Conservation (phyloP, 2,113 vertebrate species). For the Cynopterus brachyotis region DNA sequence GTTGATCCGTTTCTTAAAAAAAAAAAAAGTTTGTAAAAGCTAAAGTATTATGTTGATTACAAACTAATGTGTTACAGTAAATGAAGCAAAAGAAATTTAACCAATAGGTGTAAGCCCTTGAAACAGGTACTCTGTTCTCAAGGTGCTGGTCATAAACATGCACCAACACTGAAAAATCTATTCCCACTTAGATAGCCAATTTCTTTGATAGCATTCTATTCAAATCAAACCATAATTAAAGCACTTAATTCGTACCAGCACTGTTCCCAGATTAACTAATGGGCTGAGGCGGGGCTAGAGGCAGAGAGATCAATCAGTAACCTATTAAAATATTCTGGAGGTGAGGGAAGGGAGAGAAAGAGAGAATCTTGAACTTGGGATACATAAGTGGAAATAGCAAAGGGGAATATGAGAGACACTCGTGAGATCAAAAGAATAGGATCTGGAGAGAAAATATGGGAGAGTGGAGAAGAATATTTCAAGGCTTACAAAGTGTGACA, state of each 20-base stretch:
- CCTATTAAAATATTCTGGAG: conserved; percentile 47
- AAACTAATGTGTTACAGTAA: conserved; percentile 54
- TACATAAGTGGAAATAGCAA: not conserved
- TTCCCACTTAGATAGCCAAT: not conserved
- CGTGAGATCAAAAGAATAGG: not conserved
- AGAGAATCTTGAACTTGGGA: not conserved
- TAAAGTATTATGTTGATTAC: conserved; percentile 58
- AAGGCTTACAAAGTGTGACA: not conserved
- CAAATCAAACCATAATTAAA: conserved; percentile 70
- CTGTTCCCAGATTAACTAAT: conserved; percentile 67
- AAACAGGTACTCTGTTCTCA: not conserved
- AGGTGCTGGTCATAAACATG: not conserved
- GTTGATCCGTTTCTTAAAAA: conserved; percentile 45
- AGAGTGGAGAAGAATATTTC: not conserved
- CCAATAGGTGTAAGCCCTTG: not conserved
- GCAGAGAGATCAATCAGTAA: conserved; percentile 49
- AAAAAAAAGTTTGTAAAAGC: conserved; percentile 33
- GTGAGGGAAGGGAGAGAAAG: too few species aligned
- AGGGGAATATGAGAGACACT: not conserved
- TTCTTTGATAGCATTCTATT: conserved; percentile 48
- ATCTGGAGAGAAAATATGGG: not conserved
- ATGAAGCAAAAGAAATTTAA: conserved; percentile 50
- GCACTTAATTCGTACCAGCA: conserved; percentile 60
- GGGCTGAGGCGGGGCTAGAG: conserved; percentile 24
- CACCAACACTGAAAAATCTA: not conserved